phyloP scores from a whole-genome alignment of 1,140 invertebrate species.

The Calephelis nemesis region DNA sequence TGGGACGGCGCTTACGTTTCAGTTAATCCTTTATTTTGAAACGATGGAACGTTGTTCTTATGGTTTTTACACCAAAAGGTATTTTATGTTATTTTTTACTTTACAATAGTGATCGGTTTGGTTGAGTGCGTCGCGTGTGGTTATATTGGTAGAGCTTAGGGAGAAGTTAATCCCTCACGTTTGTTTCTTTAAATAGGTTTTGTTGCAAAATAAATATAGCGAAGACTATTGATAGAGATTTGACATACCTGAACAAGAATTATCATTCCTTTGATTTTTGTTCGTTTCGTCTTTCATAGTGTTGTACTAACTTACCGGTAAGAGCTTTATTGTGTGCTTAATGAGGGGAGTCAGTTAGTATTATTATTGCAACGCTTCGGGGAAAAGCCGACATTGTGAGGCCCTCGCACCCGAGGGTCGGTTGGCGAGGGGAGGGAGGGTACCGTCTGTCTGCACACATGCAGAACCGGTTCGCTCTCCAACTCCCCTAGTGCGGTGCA shows the following conservation, averaged over 20 bases:
- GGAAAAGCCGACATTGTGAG: constrained; percentile 68
- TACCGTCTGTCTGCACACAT: constrained; percentile 76
- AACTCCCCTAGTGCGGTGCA: constrained; percentile 67
- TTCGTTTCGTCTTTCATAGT: neutral
- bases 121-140: constrained; percentile 71
- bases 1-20: constrained; percentile 75
- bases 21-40: constrained; percentile 77
- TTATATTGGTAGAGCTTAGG: constrained; percentile 28
- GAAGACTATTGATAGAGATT: neutral
- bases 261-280: neutral
- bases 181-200: neutral
- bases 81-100: constrained; percentile 79
- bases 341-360: constrained; percentile 50
- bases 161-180: neutral
- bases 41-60: constrained; percentile 79
- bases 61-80: constrained; percentile 79
- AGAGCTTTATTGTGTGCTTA: constrained; percentile 40
- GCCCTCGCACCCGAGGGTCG: constrained; percentile 69
- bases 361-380: constrained; percentile 73
- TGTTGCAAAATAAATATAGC: neutral
- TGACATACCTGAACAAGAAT: neutral
- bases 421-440: constrained; percentile 66
- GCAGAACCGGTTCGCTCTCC: constrained; percentile 75
- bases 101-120: constrained; percentile 65
- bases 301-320: constrained; percentile 32